Conservation (phyloP, 2,113 vertebrate species). For the Alectura lathami region DNA sequence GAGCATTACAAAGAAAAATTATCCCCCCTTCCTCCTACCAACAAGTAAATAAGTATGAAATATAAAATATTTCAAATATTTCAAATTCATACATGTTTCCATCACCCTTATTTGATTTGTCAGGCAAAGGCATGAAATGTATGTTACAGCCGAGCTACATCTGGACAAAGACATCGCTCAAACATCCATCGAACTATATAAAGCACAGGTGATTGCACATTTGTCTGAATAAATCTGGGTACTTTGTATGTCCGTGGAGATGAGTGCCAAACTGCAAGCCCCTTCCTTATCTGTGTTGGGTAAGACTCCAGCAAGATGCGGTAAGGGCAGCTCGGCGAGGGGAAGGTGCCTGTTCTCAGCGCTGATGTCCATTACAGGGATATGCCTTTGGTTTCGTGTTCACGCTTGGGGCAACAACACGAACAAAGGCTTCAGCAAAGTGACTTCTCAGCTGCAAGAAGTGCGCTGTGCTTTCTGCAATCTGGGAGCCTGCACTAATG, state of each 20-base stretch:
- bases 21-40: accelerated
- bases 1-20: background rate
- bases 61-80: background rate
- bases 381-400: background rate
- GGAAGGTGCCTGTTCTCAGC: background rate
- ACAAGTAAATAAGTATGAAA: no score
- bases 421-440: background rate
- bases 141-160: background rate
- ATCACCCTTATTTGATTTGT: background rate
- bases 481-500: constrained; percentile 45
- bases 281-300: background rate
- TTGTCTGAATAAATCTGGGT: accelerated
- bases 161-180: background rate
- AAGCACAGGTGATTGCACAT: background rate
- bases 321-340: background rate
- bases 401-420: background rate
- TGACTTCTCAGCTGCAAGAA: background rate
- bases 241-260: background rate
- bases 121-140: background rate
- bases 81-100: accelerated
- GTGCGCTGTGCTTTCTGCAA: background rate
- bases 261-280: accelerated
- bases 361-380: background rate
- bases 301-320: background rate
- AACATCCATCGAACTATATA: accelerated